These are phyloP conservation scores for Drosophila nr. medialis DNA, from an alignment of 2,888 invertebrate genomes.

Conservation along the genomic window DNA sequence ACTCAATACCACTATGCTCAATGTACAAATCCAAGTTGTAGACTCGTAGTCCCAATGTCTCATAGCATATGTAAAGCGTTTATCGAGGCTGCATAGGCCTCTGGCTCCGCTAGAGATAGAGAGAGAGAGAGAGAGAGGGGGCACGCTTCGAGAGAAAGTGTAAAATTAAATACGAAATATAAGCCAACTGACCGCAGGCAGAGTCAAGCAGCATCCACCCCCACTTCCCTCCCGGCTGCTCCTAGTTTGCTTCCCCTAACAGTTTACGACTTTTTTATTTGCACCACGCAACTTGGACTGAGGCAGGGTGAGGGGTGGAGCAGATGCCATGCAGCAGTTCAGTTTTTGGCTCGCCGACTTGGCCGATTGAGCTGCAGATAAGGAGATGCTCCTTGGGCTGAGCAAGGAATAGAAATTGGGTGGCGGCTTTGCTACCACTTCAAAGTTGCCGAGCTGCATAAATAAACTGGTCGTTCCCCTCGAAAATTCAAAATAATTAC, in stretches of 20 bases:
- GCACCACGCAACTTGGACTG: slow-evolving; percentile 44
- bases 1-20: neutral
- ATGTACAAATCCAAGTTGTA: slow-evolving; percentile 17
- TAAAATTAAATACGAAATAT: slow-evolving; percentile 74
- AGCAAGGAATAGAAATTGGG: slow-evolving; percentile 1
- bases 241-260: slow-evolving; percentile 5
- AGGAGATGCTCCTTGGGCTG: slow-evolving; percentile 6
- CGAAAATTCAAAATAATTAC: slow-evolving; percentile 71
- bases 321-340: slow-evolving; percentile 42
- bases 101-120: neutral
- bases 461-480: slow-evolving; percentile 35
- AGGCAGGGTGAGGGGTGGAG: slow-evolving; percentile 6
- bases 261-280: slow-evolving; percentile 72
- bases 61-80: slow-evolving; percentile 55
- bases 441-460: slow-evolving; percentile 45
- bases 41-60: slow-evolving; percentile 8
- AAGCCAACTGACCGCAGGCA: slow-evolving; percentile 72
- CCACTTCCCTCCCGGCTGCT: neutral
- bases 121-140: neutral
- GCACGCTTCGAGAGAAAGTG: slow-evolving; percentile 44
- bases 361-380: slow-evolving; percentile 56
- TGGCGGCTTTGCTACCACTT: slow-evolving; percentile 55
- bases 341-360: slow-evolving; percentile 37
- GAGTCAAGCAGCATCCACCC: slow-evolving; percentile 1
- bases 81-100: slow-evolving; percentile 26